Evolutionary conservation across 2,888 invertebrate species (phyloP), one percentile per base, ranked within the genome.

Genomic region (Rotaria sp.): DNA sequence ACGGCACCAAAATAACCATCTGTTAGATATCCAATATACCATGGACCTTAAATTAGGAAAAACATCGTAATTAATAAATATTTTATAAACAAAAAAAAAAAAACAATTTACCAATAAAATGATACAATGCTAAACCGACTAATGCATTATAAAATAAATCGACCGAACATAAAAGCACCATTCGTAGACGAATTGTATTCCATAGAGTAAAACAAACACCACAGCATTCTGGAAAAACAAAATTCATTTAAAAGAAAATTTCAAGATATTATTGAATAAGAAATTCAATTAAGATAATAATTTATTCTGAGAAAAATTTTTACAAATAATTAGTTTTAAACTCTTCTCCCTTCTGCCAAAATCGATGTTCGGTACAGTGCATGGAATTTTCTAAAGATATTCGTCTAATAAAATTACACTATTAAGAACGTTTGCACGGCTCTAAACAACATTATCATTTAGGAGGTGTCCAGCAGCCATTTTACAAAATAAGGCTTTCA

Each of bases 11-110:
- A 92, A 88, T 94, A 93, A 87, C 94, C 94, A 89, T 95, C 94
- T 87, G 96, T 93, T 26, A 96, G 92, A 90, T 95, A 94, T 7
- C 95, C 96, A 87, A 95, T 91, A 74, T 95, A 94, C 96, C 96
- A 96, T 0, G 96, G 96, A 8, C 96, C 94, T 93, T 18, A 4
- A 24, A 52, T 52, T 4, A 8, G 8, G 24, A 52, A 52, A 50
- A 18, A 45, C 5, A 11, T 8, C 5, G 11, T 45, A 8, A 45
- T 45, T 11, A 48, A 48, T 11, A 30, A 59, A 2, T 30, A 57
- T 59, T n/a, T n/a, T 11, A 59, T 15, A 52, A 52, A 2, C 18
- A 21, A 52, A 18, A 21, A 18, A 15, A 13, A 3, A n/a, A n/a
- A n/a, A n/a, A n/a, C n/a, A n/a, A n/a, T n/a, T 2, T 80, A 80